A percentile compares a stretch with the other conserved stretches of the same genome.
These are phyloP conservation scores for Neofelis nebulosa DNA, from an alignment of 2,113 vertebrate species.

Conservation along the genomic window DNA sequence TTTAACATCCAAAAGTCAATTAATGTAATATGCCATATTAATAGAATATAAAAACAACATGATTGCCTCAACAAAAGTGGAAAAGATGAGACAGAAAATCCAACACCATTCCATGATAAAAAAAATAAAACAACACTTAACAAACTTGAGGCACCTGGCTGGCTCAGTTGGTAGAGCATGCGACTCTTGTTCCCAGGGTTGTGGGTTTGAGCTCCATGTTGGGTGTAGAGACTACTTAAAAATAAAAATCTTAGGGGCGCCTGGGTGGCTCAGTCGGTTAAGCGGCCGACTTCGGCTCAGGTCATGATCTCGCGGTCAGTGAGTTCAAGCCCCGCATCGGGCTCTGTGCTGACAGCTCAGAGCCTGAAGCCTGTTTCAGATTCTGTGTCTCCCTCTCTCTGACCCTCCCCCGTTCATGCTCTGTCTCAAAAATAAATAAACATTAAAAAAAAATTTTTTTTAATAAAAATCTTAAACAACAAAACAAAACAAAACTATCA, in stretches of 20 bases:
- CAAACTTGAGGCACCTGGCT: background rate
- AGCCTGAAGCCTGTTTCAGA: no score
- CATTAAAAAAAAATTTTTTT: no score
- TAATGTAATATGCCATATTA: background rate
- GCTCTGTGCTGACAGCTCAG: no score
- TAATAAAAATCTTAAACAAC: no score
- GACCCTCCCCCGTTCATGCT: no score
- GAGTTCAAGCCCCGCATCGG: no score
- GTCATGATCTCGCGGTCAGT: no score
- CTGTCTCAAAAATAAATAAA: no score
- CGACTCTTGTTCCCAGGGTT: background rate
- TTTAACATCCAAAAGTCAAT: background rate
- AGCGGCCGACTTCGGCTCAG: no score
- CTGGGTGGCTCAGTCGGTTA: no score
- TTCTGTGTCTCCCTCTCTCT: no score
- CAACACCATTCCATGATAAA: background rate
- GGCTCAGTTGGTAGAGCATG: background rate
- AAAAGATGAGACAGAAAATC: slow-evolving; percentile 22
- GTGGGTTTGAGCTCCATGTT: background rate
- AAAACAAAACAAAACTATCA: background rate
- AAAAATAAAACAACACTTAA: background rate
- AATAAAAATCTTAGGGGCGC: background rate
- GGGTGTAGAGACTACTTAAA: background rate
- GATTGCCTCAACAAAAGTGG: background rate
- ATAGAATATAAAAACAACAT: background rate